phyloP scores from a whole-genome alignment of 37 sponge, comb jelly and placozoan genomes.

The Halichondria panicea region DNA sequence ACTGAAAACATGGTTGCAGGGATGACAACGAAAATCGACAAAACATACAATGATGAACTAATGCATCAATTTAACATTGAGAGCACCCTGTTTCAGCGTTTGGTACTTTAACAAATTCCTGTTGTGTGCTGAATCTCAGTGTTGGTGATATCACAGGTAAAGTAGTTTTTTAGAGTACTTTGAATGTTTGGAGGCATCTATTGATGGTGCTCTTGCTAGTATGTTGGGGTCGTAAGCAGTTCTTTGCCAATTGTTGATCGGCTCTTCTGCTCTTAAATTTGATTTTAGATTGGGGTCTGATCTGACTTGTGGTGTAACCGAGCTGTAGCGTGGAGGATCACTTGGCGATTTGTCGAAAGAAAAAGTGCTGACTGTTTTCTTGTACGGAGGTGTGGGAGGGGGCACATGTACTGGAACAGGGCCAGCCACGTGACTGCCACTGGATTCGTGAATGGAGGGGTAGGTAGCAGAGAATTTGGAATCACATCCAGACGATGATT shows the following conservation, averaged over 20 bases:
- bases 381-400: not conserved
- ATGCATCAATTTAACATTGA: constrained; percentile 3
- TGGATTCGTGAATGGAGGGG: no score
- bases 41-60: no score
- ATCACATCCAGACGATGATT: no score
- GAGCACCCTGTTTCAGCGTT: constrained; percentile 26
- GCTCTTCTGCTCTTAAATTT: not conserved
- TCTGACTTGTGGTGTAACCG: no score
- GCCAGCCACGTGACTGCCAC: no score
- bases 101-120: not conserved
- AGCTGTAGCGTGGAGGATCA: not conserved
- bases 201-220: constrained; percentile 11
- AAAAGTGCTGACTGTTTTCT: not conserved
- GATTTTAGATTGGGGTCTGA: constrained; percentile 18
- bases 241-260: constrained; percentile 22
- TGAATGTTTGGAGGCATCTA: constrained; percentile 19
- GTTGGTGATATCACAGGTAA: not conserved
- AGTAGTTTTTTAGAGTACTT: not conserved
- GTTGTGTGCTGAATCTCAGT: not conserved
- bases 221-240: constrained; percentile 20
- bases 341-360: not conserved
- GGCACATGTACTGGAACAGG: no score
- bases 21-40: no score
- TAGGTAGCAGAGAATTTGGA: no score
- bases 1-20: no score